These are phyloP conservation scores for Myathropa florea DNA, from an alignment of 2,888 invertebrate genomes.

Conservation along the genomic window DNA sequence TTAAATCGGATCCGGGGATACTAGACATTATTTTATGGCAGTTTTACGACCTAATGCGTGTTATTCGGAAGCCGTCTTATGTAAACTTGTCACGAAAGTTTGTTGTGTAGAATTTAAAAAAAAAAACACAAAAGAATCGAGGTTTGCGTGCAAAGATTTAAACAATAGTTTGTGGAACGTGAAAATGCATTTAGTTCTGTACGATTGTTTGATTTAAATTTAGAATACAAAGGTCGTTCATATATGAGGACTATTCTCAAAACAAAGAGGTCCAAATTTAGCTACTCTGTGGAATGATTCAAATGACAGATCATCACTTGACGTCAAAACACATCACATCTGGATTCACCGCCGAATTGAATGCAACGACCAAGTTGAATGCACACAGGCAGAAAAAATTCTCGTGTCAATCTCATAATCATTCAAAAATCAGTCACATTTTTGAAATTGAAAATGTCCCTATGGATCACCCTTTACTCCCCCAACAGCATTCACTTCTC, in stretches of 20 bases:
- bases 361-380: no score
- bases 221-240: background rate
- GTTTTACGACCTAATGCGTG: background rate
- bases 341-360: no score
- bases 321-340: no score
- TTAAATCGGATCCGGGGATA: background rate
- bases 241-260: no score
- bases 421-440: no score
- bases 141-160: background rate
- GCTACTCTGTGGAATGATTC: no score
- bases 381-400: no score
- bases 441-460: no score
- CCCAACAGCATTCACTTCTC: background rate
- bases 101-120: background rate
- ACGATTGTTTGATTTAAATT: background rate
- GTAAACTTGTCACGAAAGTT: background rate
- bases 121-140: background rate
- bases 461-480: no score
- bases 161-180: background rate
- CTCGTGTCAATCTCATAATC: no score
- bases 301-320: no score
- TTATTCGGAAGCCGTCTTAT: background rate
- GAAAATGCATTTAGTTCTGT: background rate
- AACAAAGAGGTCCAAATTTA: no score
- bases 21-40: background rate